Percentiles rank a stretch among this genome's conserved stretches.
These are phyloP conservation scores for Drosophila merina DNA, from an alignment of 2,888 invertebrate species.

Conservation along the genomic window DNA sequence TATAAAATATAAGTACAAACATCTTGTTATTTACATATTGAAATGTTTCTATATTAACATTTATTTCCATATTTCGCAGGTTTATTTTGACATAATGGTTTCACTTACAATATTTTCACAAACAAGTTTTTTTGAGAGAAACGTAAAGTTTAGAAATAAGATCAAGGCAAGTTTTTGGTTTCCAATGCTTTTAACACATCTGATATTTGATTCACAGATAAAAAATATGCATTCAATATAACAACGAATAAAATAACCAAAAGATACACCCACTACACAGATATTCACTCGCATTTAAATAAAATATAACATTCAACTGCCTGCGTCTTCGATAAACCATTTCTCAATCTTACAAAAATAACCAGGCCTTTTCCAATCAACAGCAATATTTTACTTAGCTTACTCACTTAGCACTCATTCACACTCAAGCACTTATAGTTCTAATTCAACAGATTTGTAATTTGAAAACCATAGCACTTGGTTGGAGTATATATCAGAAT, in stretches of 20 bases:
- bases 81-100: constrained; percentile 13
- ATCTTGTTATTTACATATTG: constrained; percentile 2
- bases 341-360: constrained; percentile 42
- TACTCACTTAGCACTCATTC: constrained; percentile 14
- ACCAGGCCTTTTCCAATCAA: constrained; percentile 12
- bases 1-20: no score
- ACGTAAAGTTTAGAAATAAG: neutral
- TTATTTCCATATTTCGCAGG: constrained; percentile 33
- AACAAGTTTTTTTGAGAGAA: neutral
- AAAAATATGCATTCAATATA: neutral
- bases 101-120: neutral
- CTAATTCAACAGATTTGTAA: constrained; percentile 51
- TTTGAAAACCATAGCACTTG: constrained; percentile 59
- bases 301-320: constrained; percentile 12
- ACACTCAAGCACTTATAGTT: constrained; percentile 37
- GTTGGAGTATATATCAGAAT: constrained; percentile 47
- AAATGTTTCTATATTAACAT: constrained; percentile 32
- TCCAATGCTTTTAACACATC: constrained; percentile 36
- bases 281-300: constrained; percentile 6
- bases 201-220: neutral
- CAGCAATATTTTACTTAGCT: constrained; percentile 13
- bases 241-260: neutral
- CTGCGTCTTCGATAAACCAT: constrained; percentile 3
- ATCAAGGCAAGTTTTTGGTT: constrained; percentile 33
- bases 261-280: neutral